phyloP scores from a whole-genome alignment of 2,888 invertebrate genomes.

The Vanessa cardui region DNA sequence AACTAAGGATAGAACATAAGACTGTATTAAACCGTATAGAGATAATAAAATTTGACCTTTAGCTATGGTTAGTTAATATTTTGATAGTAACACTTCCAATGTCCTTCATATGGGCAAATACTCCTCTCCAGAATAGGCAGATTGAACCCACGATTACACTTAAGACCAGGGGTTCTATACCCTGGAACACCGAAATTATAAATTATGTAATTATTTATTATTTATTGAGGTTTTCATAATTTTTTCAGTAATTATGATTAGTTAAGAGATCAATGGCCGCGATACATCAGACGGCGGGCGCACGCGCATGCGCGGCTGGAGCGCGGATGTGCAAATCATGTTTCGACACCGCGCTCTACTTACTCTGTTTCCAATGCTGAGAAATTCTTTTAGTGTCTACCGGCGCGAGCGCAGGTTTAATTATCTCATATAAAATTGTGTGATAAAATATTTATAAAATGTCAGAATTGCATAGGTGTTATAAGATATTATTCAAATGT shows the following conservation, averaged over 20 bases:
- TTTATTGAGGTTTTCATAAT: no score
- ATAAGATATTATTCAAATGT: neutral
- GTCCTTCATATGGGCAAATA: no score
- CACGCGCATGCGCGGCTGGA: slow-evolving; percentile 23
- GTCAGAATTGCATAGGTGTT: neutral
- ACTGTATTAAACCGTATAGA: no score
- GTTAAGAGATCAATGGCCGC: slow-evolving; percentile 34
- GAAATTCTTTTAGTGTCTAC: slow-evolving; percentile 27
- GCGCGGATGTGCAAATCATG: slow-evolving; percentile 35
- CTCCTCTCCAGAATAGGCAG: no score
- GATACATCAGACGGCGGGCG: slow-evolving; percentile 18
- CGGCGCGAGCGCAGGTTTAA: slow-evolving; percentile 2
- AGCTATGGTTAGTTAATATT: no score
- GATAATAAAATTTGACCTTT: no score
- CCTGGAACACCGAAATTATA: no score
- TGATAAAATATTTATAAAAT: neutral
- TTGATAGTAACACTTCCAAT: no score
- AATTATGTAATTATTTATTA: no score
- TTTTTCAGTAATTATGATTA: slow-evolving; percentile 8
- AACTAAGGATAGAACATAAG: no score
- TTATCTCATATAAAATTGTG: neutral
- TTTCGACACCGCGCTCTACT: slow-evolving; percentile 42
- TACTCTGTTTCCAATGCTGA: slow-evolving; percentile 32
- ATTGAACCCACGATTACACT: no score
- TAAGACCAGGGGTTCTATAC: no score